Conservation (phyloP, 2,888 invertebrate genomes). For the Rapana venosa region DNA sequence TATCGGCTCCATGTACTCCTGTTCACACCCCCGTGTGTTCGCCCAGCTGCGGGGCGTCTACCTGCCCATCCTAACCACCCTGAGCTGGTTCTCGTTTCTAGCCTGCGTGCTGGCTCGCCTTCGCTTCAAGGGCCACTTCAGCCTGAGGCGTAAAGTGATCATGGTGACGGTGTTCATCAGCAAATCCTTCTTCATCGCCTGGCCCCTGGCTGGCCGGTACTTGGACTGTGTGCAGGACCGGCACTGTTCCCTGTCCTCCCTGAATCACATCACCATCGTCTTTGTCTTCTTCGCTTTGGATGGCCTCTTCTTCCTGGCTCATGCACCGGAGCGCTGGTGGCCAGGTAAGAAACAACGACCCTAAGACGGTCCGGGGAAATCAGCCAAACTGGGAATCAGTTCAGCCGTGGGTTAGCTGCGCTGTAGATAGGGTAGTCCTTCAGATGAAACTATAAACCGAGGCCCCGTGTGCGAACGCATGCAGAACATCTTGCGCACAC, state of each 20-base stretch:
- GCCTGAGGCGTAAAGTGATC: constrained; percentile 55
- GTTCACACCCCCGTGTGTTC: constrained; percentile 53
- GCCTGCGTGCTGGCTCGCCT: constrained; percentile 49
- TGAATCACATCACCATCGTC: constrained; percentile 58
- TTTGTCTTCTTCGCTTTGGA: constrained; percentile 51
- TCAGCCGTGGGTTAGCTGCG: no score
- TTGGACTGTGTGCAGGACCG: constrained; percentile 51
- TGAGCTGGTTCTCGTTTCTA: constrained; percentile 57
- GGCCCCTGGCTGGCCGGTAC: constrained; percentile 54
- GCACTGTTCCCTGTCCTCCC: constrained; percentile 50
- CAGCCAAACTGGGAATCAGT: no score
- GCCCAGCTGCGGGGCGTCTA: constrained; percentile 41
- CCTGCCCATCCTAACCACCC: constrained; percentile 55
- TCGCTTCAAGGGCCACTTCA: constrained; percentile 56
- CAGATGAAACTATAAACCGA: no score
- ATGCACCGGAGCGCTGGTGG: constrained; percentile 63
- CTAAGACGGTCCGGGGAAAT: neutral
- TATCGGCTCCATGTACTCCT: constrained; percentile 58
- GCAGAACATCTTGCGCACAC: no score
- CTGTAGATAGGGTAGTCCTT: no score
- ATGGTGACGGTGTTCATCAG: constrained; percentile 56
- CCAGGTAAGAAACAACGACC: constrained; percentile 55
- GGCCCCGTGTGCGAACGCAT: no score
- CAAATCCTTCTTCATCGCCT: constrained; percentile 49
- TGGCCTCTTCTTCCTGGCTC: constrained; percentile 56